phyloP scores from a whole-genome alignment of 92 coral and sea anemone genomes.

The Ricordea florida region DNA sequence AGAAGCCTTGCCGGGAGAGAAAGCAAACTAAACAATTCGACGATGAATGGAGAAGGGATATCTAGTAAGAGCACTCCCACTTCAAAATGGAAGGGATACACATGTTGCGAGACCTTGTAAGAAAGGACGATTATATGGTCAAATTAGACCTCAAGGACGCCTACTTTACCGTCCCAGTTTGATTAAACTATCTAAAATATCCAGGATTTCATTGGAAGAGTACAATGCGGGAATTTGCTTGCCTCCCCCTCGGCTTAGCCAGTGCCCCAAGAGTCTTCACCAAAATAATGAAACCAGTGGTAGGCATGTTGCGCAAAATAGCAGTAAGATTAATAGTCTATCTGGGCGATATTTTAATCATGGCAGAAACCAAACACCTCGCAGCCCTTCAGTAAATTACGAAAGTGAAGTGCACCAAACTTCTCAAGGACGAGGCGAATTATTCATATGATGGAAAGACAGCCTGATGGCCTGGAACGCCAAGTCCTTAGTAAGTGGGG shows the following conservation, averaged over 20 bases:
- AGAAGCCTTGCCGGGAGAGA: no score
- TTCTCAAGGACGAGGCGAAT: constrained; percentile 29
- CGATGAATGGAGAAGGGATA: no score
- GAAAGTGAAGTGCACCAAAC: neutral
- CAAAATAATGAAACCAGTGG: constrained; percentile 28
- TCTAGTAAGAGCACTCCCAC: no score
- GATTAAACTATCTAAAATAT: constrained; percentile 12
- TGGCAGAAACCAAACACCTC: neutral
- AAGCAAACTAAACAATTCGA: no score
- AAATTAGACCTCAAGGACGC: constrained; percentile 60
- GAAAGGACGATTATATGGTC: no score
- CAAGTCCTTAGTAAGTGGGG: constrained; percentile 26
- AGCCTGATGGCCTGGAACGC: constrained; percentile 51
- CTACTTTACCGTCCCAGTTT: constrained; percentile 44
- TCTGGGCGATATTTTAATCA: constrained; percentile 30
- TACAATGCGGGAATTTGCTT: constrained; percentile 6
- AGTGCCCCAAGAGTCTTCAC: neutral
- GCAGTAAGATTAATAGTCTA: constrained; percentile 13
- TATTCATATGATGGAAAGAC: constrained; percentile 40
- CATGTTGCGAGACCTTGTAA: no score
- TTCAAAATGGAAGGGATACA: no score
- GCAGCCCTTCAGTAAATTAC: neutral
- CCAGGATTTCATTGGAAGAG: constrained; percentile 11
- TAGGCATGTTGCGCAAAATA: constrained; percentile 1
- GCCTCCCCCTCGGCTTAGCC: constrained; percentile 46